Conservation (phyloP, 2,888 invertebrate genomes). For the Steromphala cineraria region DNA sequence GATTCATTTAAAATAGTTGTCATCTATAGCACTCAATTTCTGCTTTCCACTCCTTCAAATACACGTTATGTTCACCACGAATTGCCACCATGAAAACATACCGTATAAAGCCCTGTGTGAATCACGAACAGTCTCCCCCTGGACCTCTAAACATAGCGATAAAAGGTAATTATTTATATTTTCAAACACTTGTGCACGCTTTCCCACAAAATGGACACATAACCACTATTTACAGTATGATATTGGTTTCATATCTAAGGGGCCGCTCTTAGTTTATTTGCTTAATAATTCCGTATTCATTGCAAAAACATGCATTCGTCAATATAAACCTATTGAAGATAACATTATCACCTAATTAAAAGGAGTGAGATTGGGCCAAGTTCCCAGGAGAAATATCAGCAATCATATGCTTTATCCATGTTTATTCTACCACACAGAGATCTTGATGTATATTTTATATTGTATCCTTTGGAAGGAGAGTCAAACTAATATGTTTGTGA, state of each 20-base stretch:
- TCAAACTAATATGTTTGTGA: too few species aligned
- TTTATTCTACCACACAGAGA: too few species aligned
- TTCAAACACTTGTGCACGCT: constrained; percentile 4
- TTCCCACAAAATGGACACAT: not conserved
- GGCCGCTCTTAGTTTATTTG: too few species aligned
- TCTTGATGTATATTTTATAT: too few species aligned
- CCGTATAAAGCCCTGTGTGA: not conserved
- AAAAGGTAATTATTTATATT: not conserved
- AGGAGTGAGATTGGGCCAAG: too few species aligned
- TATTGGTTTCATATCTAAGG: not conserved
- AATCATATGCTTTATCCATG: too few species aligned
- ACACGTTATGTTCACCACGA: not conserved
- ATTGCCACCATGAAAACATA: not conserved
- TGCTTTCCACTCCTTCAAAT: constrained; percentile 4
- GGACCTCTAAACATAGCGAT: not conserved
- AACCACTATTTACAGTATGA: not conserved
- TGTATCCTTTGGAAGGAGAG: too few species aligned
- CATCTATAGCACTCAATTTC: not conserved
- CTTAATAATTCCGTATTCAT: too few species aligned
- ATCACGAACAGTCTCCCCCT: not conserved
- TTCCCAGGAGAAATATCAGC: too few species aligned
- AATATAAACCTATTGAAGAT: too few species aligned
- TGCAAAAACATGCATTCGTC: too few species aligned
- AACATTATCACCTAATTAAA: too few species aligned
- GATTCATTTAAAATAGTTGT: not conserved